Evolutionary conservation across 2,797 vertebrate species (phyloP).

Genomic region (Peromyscus aztecus): DNA sequence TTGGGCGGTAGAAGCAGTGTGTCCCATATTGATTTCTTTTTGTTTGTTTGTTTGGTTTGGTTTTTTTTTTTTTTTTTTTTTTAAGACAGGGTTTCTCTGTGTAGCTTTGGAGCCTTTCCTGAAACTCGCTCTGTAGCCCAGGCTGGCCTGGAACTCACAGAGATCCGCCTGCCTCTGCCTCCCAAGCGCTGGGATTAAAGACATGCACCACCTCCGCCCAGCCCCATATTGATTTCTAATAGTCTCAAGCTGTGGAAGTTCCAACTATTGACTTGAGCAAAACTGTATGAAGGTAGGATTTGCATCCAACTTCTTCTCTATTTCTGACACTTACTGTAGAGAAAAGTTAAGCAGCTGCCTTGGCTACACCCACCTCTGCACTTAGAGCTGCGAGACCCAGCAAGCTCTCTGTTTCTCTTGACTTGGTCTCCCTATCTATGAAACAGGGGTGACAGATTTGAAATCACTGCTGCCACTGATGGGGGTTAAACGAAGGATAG

Average conservation of each 20-base stretch:
- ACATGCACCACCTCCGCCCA: too few species aligned
- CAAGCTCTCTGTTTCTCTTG: not conserved
- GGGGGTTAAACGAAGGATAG: not conserved
- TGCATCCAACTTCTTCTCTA: not conserved
- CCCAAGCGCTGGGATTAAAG: too few species aligned
- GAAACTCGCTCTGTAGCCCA: too few species aligned
- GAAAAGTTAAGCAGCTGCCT: not conserved
- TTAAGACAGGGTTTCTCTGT: too few species aligned
- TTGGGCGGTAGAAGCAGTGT: not conserved
- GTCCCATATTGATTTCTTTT: not conserved
- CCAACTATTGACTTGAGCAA: not conserved
- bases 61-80: not conserved
- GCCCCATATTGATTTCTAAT: not conserved
- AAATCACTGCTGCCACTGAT: not conserved
- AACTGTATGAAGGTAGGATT: not conserved
- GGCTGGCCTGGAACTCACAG: too few species aligned
- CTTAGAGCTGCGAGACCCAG: not conserved
- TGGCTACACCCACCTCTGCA: not conserved
- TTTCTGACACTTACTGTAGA: conserved; percentile 36
- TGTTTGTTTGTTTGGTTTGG: too few species aligned
- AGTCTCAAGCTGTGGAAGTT: not conserved
- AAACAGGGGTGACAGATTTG: not conserved
- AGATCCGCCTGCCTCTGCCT: too few species aligned
- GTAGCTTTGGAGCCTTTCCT: too few species aligned
- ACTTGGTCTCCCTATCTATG: not conserved